Evolutionary conservation across 2,797 vertebrate genomes (phyloP), one percentile per base, ranked within the genome.

Genomic region (Coccyzus lansbergi): DNA sequence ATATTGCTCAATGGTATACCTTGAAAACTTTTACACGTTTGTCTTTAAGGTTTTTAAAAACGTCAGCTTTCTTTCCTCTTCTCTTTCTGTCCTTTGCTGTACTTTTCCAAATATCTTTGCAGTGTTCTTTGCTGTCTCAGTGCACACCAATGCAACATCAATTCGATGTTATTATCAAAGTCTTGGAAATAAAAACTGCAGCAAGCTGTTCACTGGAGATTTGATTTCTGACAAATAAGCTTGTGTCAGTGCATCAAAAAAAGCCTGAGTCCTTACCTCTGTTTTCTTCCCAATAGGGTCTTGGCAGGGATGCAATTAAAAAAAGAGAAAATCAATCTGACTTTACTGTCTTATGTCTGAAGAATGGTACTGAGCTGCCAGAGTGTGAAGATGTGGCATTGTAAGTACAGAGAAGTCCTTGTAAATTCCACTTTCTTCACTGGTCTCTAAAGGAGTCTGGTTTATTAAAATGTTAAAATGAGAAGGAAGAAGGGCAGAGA

Each of bases 151-250:
- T 91, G 87, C 72, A 95, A 83, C 83, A 95, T 75, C 87, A 95
- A 90, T 91, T 93, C 93, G 80, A 94, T 93, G 63, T 94, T 90
- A 93, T 91, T 96, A 95, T 96, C 92, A 92, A 91, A 94, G 94
- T 68, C 93, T 92, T 92, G 86, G 56, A 94, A 95, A 94, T 62
- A 94, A 94, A 92, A 93, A 88, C 80, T 63, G 69, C 19, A 33
- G 68, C 85, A 92, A 93, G 89, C 78, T 91, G 58, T 83, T 95
- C 69, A 56, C 86, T 85, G 78, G 83, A 96, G 95, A 93, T 93
- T 87, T 95, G 94, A 96, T 91, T 91, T 95, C 86, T 95, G 83
- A 96, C 93, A 96, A 96, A 96, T 88, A 91, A 86, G 74, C 83
- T 83, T 92, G 65, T 92, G 94, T 89, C 65, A 71, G 48, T 86